A percentile compares a stretch with the other conserved stretches of the same genome.
phyloP scores from a whole-genome alignment of 2,797 vertebrate species.

The Galago senegalensis region DNA sequence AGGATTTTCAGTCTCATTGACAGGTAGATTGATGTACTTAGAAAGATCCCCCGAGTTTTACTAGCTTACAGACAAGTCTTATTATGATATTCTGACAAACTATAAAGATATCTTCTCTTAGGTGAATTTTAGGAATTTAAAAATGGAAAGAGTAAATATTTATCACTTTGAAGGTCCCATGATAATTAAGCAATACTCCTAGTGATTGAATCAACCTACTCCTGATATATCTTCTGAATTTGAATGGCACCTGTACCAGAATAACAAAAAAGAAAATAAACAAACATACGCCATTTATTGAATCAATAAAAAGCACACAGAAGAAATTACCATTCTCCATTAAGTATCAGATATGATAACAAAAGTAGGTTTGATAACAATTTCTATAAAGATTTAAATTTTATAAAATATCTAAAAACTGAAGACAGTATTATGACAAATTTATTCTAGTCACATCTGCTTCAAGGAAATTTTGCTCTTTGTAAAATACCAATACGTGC shows the following conservation, averaged over 20 bases:
- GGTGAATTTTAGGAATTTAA: slow-evolving; percentile 4
- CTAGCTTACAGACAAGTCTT: slow-evolving; percentile 7
- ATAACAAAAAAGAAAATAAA: slow-evolving; percentile 18
- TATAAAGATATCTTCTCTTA: not conserved
- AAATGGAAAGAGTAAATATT: slow-evolving; percentile 57
- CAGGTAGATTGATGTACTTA: not conserved
- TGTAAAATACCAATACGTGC: not conserved
- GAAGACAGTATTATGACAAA: slow-evolving; percentile 12
- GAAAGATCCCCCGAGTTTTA: not conserved
- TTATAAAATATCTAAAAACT: slow-evolving; percentile 1
- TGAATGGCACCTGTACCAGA: not conserved
- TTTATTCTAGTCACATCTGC: not conserved
- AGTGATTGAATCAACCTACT: slow-evolving; percentile 14
- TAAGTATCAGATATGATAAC: slow-evolving; percentile 35
- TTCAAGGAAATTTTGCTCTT: not conserved
- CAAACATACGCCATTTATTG: not conserved
- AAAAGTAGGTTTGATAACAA: not conserved
- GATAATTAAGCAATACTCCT: not conserved
- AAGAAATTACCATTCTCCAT: slow-evolving; percentile 41
- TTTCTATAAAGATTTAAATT: not conserved
- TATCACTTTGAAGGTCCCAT: slow-evolving; percentile 7
- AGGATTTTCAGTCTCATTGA: not conserved
- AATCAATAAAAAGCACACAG: slow-evolving; percentile 46
- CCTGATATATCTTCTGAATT: slow-evolving; percentile 24
- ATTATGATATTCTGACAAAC: not conserved